These are phyloP conservation scores for Sesamia nonagrioides DNA, from an alignment of 1,140 invertebrate species.

Conservation along the genomic window DNA sequence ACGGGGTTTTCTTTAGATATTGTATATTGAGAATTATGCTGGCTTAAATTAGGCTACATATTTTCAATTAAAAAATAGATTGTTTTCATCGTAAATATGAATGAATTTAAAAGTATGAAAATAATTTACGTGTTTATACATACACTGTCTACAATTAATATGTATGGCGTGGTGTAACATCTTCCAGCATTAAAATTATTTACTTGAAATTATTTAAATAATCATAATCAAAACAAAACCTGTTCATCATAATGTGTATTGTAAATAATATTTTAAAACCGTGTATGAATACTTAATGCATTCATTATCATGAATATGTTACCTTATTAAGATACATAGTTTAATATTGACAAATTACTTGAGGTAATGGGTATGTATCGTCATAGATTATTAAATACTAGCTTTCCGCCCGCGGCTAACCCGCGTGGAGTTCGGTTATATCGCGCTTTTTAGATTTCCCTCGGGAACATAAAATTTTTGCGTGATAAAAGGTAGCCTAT, in stretches of 20 bases:
- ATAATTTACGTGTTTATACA: conserved; percentile 2
- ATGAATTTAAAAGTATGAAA: not conserved
- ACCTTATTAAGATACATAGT: conserved; percentile 1
- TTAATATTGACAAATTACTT: conserved; percentile 23
- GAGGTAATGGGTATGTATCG: not conserved
- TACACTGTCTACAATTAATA: not conserved
- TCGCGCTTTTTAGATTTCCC: no score
- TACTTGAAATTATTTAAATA: not conserved
- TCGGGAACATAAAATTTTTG: no score
- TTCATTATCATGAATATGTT: conserved; percentile 1
- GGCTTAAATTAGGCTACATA: no score
- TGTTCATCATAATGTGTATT: not conserved
- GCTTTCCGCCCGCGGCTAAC: no score
- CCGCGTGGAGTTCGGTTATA: no score
- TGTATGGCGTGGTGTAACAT: not conserved
- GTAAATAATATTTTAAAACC: not conserved
- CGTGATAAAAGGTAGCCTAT: no score
- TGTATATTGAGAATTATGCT: no score
- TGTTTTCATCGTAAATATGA: not conserved
- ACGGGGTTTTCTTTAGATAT: no score
- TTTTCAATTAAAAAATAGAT: no score
- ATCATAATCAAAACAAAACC: conserved; percentile 7
- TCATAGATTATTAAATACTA: no score
- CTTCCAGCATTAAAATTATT: not conserved
- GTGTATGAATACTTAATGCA: conserved; percentile 27